Evolutionary conservation across 2,888 invertebrate genomes (phyloP).

Genomic region (Argyra leucocephala): DNA sequence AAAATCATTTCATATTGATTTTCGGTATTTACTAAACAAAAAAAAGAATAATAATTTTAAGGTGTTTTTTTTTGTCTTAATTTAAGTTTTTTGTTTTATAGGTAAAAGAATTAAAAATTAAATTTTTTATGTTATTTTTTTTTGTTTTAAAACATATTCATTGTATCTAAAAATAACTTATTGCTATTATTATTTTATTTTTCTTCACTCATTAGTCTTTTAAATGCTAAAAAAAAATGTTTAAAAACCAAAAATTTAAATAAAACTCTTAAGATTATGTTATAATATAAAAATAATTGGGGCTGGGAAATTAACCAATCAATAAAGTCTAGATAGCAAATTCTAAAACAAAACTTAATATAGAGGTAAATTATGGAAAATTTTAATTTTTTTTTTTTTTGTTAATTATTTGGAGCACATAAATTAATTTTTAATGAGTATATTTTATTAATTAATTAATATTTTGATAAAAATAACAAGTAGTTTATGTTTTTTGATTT

Average conservation of each 20-base stretch:
- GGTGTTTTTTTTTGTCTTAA: background rate
- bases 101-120: background rate
- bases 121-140: background rate
- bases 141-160: slow-evolving; percentile 1
- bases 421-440: background rate
- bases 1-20: too few species aligned
- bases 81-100: background rate
- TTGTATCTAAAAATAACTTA: background rate
- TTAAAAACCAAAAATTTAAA: too few species aligned
- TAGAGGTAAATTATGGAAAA: slow-evolving; percentile 5
- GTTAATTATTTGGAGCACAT: background rate
- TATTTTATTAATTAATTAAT: too few species aligned
- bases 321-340: background rate
- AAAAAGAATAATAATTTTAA: background rate
- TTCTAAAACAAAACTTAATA: background rate
- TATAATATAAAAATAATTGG: background rate
- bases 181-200: background rate
- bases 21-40: background rate
- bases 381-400: background rate
- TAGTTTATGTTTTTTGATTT: too few species aligned
- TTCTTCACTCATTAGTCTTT: slow-evolving; percentile 2
- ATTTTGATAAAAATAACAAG: too few species aligned
- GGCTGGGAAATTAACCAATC: background rate
- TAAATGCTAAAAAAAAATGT: background rate
- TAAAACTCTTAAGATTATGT: background rate